These are phyloP conservation scores for Stomorhina lunata DNA, from an alignment of 2,888 invertebrate species.

Conservation along the genomic window DNA sequence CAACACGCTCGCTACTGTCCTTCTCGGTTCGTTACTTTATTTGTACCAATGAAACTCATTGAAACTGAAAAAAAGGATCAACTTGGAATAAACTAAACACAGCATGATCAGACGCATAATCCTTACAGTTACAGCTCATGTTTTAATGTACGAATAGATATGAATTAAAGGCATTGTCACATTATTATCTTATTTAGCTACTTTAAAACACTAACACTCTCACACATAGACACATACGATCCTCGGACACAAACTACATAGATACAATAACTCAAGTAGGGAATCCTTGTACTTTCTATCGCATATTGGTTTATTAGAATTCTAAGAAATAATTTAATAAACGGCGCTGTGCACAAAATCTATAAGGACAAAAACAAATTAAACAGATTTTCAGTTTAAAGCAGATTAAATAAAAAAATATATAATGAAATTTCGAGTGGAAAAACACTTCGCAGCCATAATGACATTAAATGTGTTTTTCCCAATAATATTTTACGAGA, in stretches of 20 bases:
- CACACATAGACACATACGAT: background rate
- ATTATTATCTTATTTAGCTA: constrained; percentile 39
- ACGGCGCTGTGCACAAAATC: background rate
- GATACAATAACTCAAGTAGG: background rate
- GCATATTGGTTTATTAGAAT: constrained; percentile 9
- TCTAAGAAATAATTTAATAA: constrained; percentile 31
- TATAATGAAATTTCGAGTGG: constrained; percentile 10
- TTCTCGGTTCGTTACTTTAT: too few relatives aligned
- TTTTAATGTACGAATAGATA: background rate
- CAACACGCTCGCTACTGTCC: background rate
- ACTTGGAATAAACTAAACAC: background rate
- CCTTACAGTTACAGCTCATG: background rate
- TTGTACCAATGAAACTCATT: constrained; percentile 18
- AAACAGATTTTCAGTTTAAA: constrained; percentile 30
- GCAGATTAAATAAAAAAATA: constrained; percentile 7
- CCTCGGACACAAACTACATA: too few relatives aligned
- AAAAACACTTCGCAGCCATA: constrained; percentile 27
- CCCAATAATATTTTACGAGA: too few relatives aligned
- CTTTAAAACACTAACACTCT: constrained; percentile 6
- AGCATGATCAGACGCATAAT: constrained; percentile 33
- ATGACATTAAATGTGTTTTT: constrained; percentile 38
- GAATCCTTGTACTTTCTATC: background rate
- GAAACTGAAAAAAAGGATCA: constrained; percentile 27
- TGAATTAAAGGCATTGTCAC: constrained; percentile 29
- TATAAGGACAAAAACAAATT: constrained; percentile 20